A percentile compares a stretch with the other conserved stretches of the same genome.
phyloP scores from a whole-genome alignment of 2,113 vertebrate species.

The Antigone vipio region DNA sequence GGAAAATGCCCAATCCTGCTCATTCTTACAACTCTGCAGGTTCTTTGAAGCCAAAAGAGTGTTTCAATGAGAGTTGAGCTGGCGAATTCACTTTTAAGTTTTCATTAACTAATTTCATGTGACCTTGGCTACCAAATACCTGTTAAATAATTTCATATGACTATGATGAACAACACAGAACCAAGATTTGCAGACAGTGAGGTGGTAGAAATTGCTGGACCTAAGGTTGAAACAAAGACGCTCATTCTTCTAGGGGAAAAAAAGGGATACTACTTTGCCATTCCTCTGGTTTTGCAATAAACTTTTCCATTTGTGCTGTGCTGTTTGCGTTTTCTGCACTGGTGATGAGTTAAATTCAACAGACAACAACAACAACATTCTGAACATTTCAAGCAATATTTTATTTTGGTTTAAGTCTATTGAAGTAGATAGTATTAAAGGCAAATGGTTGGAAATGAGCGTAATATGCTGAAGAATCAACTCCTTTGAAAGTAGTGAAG shows the following conservation, averaged over 20 bases:
- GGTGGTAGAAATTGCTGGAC: constrained; percentile 9
- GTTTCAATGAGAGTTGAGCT: constrained; percentile 23
- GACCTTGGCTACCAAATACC: constrained; percentile 23
- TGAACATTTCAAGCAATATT: constrained; percentile 8
- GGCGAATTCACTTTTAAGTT: background rate
- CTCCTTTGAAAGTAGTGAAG: background rate
- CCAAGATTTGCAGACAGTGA: constrained; percentile 4
- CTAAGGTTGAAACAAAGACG: constrained; percentile 13
- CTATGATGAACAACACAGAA: background rate
- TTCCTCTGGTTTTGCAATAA: constrained; percentile 57
- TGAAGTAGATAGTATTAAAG: background rate
- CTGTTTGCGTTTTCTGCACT: constrained; percentile 10
- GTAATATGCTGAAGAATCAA: background rate
- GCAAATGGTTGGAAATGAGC: background rate
- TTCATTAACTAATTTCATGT: constrained; percentile 45
- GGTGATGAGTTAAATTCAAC: constrained; percentile 45
- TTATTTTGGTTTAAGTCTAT: constrained; percentile 24
- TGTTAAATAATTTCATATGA: constrained; percentile 51
- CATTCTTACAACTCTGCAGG: constrained; percentile 36
- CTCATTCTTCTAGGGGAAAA: background rate
- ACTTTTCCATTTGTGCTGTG: constrained; percentile 52
- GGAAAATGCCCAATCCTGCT: constrained; percentile 22
- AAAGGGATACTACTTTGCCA: background rate
- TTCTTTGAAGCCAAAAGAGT: constrained; percentile 28
- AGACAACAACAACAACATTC: constrained; percentile 39